Percentiles rank a stretch among this genome's conserved stretches.
Conservation (phyloP, 2,888 invertebrate species). For the Acanthopleura granulata region DNA sequence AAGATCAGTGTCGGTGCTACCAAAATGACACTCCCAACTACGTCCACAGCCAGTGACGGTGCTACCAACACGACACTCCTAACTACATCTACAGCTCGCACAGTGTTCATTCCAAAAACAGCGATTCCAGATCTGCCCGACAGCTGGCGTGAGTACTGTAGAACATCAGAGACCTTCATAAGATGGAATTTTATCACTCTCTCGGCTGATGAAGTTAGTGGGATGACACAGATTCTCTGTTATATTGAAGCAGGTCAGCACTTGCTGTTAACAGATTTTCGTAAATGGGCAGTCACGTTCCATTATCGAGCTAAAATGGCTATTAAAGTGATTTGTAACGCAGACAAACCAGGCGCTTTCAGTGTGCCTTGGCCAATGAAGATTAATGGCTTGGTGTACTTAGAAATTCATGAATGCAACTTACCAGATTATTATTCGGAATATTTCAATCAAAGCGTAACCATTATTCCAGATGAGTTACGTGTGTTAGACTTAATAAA, state of each 20-base stretch:
- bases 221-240: constrained; percentile 7
- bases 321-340: not conserved
- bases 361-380: constrained; percentile 11
- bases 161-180: not conserved
- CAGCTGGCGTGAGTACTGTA: not conserved
- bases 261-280: not conserved
- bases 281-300: not conserved
- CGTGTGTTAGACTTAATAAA: constrained; percentile 5
- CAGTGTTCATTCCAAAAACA: too few species aligned
- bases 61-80: too few species aligned
- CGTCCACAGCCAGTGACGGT: too few species aligned
- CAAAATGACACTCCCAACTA: too few species aligned
- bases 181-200: not conserved
- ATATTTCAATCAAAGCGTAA: not conserved
- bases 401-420: not conserved
- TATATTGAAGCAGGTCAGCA: not conserved
- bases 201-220: not conserved
- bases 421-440: not conserved
- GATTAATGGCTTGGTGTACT: not conserved
- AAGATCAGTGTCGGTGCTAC: too few species aligned
- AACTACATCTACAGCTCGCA: too few species aligned
- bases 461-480: not conserved
- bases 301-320: not conserved
- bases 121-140: not conserved
- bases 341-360: not conserved